Base-by-base conservation (phyloP, 2,113 vertebrate genomes). In the Cariama cristata region DNA sequence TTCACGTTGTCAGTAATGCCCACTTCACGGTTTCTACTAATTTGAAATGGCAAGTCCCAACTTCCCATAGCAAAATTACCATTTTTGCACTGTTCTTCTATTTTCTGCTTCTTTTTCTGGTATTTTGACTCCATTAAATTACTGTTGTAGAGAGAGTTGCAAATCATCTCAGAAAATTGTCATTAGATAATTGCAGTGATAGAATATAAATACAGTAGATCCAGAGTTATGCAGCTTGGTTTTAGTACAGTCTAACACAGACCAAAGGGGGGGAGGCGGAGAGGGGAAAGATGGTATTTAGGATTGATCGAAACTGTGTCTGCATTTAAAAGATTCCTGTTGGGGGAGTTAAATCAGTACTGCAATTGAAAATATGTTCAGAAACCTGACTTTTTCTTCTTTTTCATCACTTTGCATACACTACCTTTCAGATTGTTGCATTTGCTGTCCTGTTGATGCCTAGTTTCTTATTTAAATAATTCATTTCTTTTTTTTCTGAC, bases 1-100 rank as follows among this genome's bases (percentile, higher is more conserved):
- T 98, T 98, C 98, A 96, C 97, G 88, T 98, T 98, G 98, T 98
- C 98, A 98, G 98, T 97, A 98, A 98, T 97, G 98, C 98, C 98
- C 98, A 98, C 98, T 98, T 98, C 97, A 96, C 97, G 79, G 98
- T 97, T 98, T 93, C 97, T 97, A 56, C 97, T 99, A 98, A 99
- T 99, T 97, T 97, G 93, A 98, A 98, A 98, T 98, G 98, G 98
- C 98, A 98, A 97, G 95, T 98, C 97, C 98, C 97, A 98, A 96
- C 96, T 98, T 98, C 96, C 93, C 92, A 4, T 92, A 86, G 97
- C 96, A 95, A 97, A 98, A 98, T 98, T 88, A 49, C 76, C 84
- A 52, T 97, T 77, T 97, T 97, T 96, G 94, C 83, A 28, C 86
- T 20, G 2, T 89, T 97, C 94, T 90, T 88, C 95, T 97, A 38